Percentiles rank a stretch among this genome's conserved stretches.
phyloP scores from a whole-genome alignment of 1,140 invertebrate species.

The Globodera ellingtonae region DNA sequence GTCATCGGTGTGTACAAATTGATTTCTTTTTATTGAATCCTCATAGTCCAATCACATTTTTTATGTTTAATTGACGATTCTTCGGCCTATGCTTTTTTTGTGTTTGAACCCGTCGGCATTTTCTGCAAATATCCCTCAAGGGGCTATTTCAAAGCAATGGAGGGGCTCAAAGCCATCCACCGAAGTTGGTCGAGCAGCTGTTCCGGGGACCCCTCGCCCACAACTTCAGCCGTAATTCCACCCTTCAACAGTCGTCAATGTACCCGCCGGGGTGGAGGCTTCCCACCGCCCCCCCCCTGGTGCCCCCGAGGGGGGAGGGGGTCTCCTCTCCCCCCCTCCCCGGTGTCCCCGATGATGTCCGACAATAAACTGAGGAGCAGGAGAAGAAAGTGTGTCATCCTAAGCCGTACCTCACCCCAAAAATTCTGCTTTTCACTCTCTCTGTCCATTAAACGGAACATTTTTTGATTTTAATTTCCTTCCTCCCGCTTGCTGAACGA shows the following conservation, averaged over 20 bases:
- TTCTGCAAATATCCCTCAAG: no score
- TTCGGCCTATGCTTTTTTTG: no score
- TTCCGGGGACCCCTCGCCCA: background rate
- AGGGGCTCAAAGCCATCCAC: no score
- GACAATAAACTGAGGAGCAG: background rate
- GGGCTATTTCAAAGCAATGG: no score
- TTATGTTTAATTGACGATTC: no score
- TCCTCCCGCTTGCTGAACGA: conserved; percentile 28
- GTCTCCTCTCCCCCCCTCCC: background rate
- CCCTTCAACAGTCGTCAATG: background rate
- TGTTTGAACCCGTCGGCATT: no score
- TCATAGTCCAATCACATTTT: no score
- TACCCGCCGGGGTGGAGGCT: background rate
- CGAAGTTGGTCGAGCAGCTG: no score
- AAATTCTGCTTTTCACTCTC: background rate
- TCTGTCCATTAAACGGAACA: background rate
- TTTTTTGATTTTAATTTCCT: background rate
- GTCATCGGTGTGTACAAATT: no score
- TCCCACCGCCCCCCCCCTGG: background rate
- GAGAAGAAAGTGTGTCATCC: background rate
- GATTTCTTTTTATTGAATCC: no score
- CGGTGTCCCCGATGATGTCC: background rate
- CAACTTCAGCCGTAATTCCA: background rate
- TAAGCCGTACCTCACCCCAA: background rate
- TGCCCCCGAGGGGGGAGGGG: background rate